Base-by-base conservation (phyloP, 2,113 vertebrate genomes). In the Argyrosomus japonicus region DNA sequence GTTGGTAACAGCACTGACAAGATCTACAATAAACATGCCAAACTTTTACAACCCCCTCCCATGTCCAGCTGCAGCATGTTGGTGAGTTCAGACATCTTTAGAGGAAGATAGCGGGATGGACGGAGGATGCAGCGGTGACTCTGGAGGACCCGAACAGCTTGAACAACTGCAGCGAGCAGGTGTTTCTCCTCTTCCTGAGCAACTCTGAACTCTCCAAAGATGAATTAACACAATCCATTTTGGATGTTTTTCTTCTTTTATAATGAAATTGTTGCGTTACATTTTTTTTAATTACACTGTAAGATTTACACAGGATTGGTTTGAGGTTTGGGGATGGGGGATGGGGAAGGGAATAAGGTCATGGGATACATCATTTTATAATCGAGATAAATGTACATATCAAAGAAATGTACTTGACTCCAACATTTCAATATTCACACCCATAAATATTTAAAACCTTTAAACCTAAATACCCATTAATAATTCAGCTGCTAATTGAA, bases 1-100 rank as follows among this genome's bases (percentile, higher is more conserved):
- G 83, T 71, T 88, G 86, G 68, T 82, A 86, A 92, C 75, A 14
- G 85, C 58, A 2, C 72, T 88, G 88, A 91, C 84, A 90, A 80
- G 88, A 85, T 83, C 84, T 84, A 85, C 87, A 92, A 91, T 93
- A 93, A 93, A 94, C 93, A 90, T 78, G 85, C 88, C 92, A 91
- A 82, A 83, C 61, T 84, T 83, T 80, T 88, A 84, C 82, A 87
- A 58, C 61, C 89, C 75, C 89, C 88, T 89, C 90, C 89, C 87
- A 76, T 77, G 87, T 89, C 87, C 91, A 93, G 93, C 93, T 92
- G 92, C 88, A 90, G 82, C 73, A 17, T 70, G 85, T 87, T 87
- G 83, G 75, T 82, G 81, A 45, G 56, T 76, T 65, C 68, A 51
- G 81, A 72, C 77, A 60, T 77, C 65, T 82, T 71, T 60, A 64